Percentiles rank a stretch among this genome's conserved stretches.
Conservation (phyloP, 2,113 vertebrate genomes). For the Chinchilla lanigera region DNA sequence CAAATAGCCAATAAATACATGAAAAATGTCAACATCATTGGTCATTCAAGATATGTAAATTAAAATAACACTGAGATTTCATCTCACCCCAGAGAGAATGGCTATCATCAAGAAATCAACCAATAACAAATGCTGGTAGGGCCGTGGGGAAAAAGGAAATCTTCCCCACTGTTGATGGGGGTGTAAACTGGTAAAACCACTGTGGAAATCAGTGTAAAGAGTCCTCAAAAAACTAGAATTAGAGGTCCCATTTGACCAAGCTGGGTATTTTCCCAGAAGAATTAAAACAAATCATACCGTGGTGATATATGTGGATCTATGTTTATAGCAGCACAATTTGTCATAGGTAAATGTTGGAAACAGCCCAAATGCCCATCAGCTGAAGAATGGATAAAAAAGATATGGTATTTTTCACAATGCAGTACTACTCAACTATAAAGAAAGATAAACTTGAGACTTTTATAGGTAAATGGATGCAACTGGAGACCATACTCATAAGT, state of each 20-base stretch:
- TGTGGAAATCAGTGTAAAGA: background rate
- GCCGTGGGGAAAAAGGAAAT: background rate
- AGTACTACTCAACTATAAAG: background rate
- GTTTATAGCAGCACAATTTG: background rate
- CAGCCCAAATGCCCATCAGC: background rate
- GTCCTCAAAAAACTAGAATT: background rate
- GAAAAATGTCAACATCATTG: background rate
- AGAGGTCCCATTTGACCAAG: background rate
- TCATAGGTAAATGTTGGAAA: background rate
- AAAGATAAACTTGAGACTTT: background rate
- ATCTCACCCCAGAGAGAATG: background rate
- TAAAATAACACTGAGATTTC: background rate
- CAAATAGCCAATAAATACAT: background rate
- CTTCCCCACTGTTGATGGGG: background rate
- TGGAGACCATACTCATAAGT: background rate
- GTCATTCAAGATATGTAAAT: background rate
- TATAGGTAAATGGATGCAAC: background rate
- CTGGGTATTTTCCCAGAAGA: background rate
- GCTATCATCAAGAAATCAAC: background rate
- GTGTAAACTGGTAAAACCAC: background rate
- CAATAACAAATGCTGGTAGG: background rate
- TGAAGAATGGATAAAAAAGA: background rate
- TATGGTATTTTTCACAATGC: background rate
- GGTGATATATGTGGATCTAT: background rate
- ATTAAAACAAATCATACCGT: background rate